Conservation (phyloP, 1,140 invertebrate genomes). For the Propsilocerus akamusi region DNA sequence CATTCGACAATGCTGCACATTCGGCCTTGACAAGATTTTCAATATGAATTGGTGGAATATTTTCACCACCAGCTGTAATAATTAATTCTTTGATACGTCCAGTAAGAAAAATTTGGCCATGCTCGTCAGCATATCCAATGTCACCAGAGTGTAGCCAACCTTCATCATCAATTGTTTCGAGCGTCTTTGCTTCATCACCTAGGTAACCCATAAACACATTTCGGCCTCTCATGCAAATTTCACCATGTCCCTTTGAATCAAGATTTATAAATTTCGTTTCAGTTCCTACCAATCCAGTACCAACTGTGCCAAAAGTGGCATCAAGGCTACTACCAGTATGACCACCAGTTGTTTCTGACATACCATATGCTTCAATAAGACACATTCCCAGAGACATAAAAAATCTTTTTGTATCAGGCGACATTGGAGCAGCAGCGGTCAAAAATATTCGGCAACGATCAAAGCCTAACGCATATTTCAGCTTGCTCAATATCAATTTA, state of each 20-base stretch:
- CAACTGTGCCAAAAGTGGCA: no score
- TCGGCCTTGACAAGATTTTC: slow-evolving; percentile 62
- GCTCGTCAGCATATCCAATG: slow-evolving; percentile 51
- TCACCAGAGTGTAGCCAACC: no score
- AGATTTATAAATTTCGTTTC: no score
- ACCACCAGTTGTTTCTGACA: no score
- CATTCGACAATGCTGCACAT: slow-evolving; percentile 60
- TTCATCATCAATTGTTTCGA: slow-evolving; percentile 46
- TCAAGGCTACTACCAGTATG: no score
- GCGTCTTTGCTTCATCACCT: slow-evolving; percentile 51
- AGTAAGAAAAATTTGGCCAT: slow-evolving; percentile 59
- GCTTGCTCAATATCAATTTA: slow-evolving; percentile 35
- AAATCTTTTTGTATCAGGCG: slow-evolving; percentile 62
- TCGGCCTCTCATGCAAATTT: slow-evolving; percentile 57
- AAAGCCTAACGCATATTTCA: slow-evolving; percentile 55
- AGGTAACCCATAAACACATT: slow-evolving; percentile 84
- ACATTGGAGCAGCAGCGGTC: slow-evolving; percentile 69
- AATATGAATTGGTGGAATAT: slow-evolving; percentile 70
- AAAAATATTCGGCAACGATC: slow-evolving; percentile 42
- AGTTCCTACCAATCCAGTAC: no score
- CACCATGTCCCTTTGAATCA: no score
- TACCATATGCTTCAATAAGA: slow-evolving; percentile 59
- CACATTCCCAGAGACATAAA: slow-evolving; percentile 73
- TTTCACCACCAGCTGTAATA: slow-evolving; percentile 90
- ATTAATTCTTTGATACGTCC: slow-evolving; percentile 73